A percentile compares a stretch with the other conserved stretches of the same genome.
phyloP scores from a whole-genome alignment of 2,797 vertebrate genomes.

The Numenius phaeopus region DNA sequence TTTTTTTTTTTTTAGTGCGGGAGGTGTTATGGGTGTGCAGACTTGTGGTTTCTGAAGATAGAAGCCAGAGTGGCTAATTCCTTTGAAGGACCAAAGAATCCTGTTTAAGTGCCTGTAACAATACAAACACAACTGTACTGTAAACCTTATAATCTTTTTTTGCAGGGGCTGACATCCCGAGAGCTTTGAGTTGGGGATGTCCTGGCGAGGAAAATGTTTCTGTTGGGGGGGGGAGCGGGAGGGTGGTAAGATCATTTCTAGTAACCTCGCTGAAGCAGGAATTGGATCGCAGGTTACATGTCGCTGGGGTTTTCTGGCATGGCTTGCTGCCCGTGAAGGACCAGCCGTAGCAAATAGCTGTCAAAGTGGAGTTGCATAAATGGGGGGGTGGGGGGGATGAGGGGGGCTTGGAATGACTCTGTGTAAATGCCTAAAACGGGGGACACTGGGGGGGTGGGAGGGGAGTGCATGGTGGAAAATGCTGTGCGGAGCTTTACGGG shows the following conservation, averaged over 20 bases:
- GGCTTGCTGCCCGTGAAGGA: background rate
- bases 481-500: conserved; percentile 5
- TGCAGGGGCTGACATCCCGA: conserved; percentile 41
- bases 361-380: background rate
- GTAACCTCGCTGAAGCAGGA: background rate
- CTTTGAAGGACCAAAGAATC: conserved; percentile 78
- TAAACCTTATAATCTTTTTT: conserved; percentile 46
- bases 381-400: too few species aligned
- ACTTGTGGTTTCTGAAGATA: conserved; percentile 66
- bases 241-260: conserved; percentile 50
- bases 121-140: conserved; percentile 73
- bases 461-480: background rate
- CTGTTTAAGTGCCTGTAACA: conserved; percentile 79
- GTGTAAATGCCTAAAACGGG: background rate
- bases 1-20: background rate
- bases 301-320: background rate
- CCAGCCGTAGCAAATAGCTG: background rate
- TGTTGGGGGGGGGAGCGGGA: background rate
- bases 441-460: background rate
- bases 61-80: conserved; percentile 74
- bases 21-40: conserved; percentile 60
- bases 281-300: background rate
- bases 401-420: background rate
- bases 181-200: conserved; percentile 53
- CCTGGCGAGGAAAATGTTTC: background rate